Base-by-base conservation (phyloP, 1,140 invertebrate genomes). In the Lasaia peninsularis region DNA sequence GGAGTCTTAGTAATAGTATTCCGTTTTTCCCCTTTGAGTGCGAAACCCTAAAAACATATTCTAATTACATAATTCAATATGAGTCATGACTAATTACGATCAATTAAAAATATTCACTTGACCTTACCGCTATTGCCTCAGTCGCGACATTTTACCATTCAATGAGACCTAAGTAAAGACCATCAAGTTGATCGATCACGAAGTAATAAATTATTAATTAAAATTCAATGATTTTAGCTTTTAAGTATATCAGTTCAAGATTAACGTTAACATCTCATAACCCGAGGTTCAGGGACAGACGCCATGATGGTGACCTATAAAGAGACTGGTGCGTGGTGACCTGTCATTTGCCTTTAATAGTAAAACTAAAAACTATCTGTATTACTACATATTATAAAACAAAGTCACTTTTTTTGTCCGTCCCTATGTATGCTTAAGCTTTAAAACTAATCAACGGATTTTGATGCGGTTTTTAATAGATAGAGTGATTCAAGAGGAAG, bases 111-210 rank as follows among this genome's bases (percentile, higher is more conserved):
- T 34, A 34, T 32, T 34, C 16, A 60, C 20, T 16, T 54, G 62
- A 60, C 48, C 52, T 68, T 64, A 56, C 24, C n/a, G 52, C 40
- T 35, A 31, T 58, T 58, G 63, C 35, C 44, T 53, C 12, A 58
- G 55, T 58, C 67, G 69, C 69, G 72, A 75, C 72, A 75, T 75
- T 75, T 68, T 67, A 65, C 16, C 40, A 44, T 37, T 61, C 56
- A 57, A 62, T 62, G 37, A 67, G 59, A 62, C 40, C 24, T 55
- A n/a, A 57, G 51, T 50, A 65, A 60, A 62, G 60, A 62, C 60
- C 63, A 67, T 62, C 60, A 58, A 53, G 52, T 65, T 63, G 60
- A 62, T 62, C 63, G 58, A 68, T 68, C 69, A 71, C 69, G 69
- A 71, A 57, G 54, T 58, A 48, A 57, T 53, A 60, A 48, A 69